Evolutionary conservation across 1,140 invertebrate genomes (phyloP), one percentile per base, ranked within the genome.

Genomic region (Cecropterus lyciades): DNA sequence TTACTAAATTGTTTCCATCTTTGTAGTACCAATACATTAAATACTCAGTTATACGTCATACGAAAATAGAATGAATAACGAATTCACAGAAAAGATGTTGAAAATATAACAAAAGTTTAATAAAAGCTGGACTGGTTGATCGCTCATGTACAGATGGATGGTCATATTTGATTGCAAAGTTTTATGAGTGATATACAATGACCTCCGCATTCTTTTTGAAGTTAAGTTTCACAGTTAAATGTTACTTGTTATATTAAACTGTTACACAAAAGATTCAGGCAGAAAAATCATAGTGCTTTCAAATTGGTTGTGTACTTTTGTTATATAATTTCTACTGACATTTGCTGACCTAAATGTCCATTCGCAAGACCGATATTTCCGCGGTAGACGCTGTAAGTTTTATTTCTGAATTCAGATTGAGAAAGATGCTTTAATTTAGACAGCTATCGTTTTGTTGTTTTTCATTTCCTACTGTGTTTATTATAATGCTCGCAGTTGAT

Each of bases 241-340:
- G 57, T 37, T 62, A 27, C n/a, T 62, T 51, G 46, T 49, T 51
- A 62, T 51, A 51, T 24, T 62, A 40, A 62, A 62, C 33, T 27
- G 46, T 62, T 40, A 51, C 15, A 62, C 46, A 62, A 62, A 40
- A 62, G 30, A 62, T 62, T 42, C 46, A 51, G 59, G 30, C 59
- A 30, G 9, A 27, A 16, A 62, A 40, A 42, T 24, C 16, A 15
- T 24, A 60, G 46, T 37, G 59, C 30, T 62, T 51, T 62, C 30
- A 62, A 62, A 62, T 62, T 51, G 59, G 59, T 62, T 42, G 46
- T 62, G 46, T 62, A 62, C 46, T 62, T 62, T 62, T 51, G 59
- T 62, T 51, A 51, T 40, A 62, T 51, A 51, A 51, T 62, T 62
- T 62, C 17, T 24, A 37, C 46, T 62, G 59, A 51, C 16, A 51